These are phyloP conservation scores for Itoplectis maculator DNA, from an alignment of 2,888 invertebrate species.

Conservation along the genomic window DNA sequence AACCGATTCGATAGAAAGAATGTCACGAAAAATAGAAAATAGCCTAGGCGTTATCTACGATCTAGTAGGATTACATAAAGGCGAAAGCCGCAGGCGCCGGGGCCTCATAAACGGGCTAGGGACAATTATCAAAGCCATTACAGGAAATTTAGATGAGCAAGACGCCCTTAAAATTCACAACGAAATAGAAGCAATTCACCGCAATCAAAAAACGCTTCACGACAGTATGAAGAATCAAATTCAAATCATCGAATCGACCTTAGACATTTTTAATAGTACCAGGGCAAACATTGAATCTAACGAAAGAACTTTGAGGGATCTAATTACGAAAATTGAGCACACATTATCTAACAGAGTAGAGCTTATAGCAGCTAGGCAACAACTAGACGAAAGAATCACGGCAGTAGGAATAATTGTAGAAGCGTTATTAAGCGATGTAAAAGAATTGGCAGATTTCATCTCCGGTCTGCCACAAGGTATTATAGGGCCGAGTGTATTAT, in stretches of 20 bases:
- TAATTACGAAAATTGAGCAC: background rate
- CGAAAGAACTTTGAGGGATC: background rate
- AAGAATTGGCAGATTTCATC: background rate
- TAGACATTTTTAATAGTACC: background rate
- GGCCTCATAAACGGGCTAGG: constrained; percentile 17
- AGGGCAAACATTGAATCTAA: background rate
- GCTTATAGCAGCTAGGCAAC: background rate
- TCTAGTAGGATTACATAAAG: background rate
- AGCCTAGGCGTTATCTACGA: background rate
- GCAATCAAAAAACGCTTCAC: background rate
- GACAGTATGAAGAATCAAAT: background rate
- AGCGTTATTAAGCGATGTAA: background rate
- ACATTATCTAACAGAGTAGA: background rate
- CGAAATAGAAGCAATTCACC: background rate
- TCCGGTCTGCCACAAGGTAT: too few species aligned
- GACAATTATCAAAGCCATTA: constrained; percentile 12
- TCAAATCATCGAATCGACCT: background rate
- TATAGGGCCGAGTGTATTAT: too few species aligned
- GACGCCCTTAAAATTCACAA: constrained; percentile 7
- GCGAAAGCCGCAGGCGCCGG: background rate
- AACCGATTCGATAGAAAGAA: background rate
- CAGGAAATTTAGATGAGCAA: constrained; percentile 13
- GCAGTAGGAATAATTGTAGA: constrained; percentile 28
- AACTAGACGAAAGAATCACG: constrained; percentile 5
- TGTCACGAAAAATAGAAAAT: constrained; percentile 1